Evolutionary conservation across 2,113 vertebrate species (phyloP).

Genomic region (Tursiops truncatus): DNA sequence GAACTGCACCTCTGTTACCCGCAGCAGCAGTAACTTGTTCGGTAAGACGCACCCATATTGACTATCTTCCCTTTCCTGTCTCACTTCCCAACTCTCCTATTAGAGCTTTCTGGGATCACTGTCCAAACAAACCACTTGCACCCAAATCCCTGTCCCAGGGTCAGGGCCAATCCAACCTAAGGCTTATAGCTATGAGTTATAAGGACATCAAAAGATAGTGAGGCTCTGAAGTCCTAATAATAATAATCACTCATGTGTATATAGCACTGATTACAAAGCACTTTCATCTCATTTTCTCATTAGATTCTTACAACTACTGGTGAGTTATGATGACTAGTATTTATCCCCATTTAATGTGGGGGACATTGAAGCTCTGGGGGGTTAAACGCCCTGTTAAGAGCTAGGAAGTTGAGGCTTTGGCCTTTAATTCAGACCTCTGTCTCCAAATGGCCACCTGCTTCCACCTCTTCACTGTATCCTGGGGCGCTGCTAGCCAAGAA

Average conservation of each 20-base stretch:
- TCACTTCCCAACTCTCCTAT: background rate
- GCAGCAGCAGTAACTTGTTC: background rate
- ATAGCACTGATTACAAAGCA: background rate
- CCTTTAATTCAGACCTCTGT: background rate
- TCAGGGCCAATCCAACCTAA: background rate
- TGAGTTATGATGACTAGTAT: background rate
- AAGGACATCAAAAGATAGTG: background rate
- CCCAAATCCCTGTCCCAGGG: background rate
- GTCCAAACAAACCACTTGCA: background rate
- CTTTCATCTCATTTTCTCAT: background rate
- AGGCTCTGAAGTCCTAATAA: background rate
- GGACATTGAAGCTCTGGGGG: background rate
- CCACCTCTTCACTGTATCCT: background rate
- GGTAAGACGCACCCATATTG: background rate
- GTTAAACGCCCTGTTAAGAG: background rate
- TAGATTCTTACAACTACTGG: background rate
- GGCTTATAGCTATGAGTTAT: background rate
- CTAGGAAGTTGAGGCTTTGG: background rate
- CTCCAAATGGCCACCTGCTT: conserved; percentile 17
- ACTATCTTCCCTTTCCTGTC: background rate
- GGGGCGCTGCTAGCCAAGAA: background rate
- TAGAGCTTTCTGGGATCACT: background rate
- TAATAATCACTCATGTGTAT: background rate
- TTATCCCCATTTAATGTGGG: background rate
- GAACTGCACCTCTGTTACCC: background rate